Conservation (phyloP, 2,113 vertebrate genomes). For the Aegotheles bennettii region DNA sequence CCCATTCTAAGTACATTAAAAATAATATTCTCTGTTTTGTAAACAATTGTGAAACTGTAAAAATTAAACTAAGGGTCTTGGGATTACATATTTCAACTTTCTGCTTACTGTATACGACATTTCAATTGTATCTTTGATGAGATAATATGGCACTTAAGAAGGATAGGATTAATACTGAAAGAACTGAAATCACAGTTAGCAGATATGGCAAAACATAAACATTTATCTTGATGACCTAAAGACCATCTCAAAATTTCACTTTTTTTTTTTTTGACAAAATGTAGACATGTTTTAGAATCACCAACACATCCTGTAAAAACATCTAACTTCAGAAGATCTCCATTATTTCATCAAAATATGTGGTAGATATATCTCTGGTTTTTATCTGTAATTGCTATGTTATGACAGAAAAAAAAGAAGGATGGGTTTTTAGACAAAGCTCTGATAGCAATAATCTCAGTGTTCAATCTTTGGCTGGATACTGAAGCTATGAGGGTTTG, state of each 20-base stretch:
- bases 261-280: neutral
- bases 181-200: neutral
- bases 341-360: neutral
- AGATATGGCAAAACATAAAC: neutral
- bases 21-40: neutral
- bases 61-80: neutral
- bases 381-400: neutral
- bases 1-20: neutral
- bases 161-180: neutral
- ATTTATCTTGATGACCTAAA: neutral
- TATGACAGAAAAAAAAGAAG: neutral
- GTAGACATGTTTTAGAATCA: neutral
- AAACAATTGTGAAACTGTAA: neutral
- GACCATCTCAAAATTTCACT: neutral
- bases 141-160: neutral
- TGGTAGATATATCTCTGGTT: neutral
- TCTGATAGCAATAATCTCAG: neutral
- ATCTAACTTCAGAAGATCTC: neutral
- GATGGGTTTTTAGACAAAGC: neutral
- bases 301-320: neutral
- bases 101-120: neutral
- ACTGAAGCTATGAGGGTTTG: rapidly evolving
- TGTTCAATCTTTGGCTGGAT: neutral
- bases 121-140: neutral
- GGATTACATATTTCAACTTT: neutral